Evolutionary conservation across 2,888 invertebrate species (phyloP).

Genomic region (Fragum sueziense): DNA sequence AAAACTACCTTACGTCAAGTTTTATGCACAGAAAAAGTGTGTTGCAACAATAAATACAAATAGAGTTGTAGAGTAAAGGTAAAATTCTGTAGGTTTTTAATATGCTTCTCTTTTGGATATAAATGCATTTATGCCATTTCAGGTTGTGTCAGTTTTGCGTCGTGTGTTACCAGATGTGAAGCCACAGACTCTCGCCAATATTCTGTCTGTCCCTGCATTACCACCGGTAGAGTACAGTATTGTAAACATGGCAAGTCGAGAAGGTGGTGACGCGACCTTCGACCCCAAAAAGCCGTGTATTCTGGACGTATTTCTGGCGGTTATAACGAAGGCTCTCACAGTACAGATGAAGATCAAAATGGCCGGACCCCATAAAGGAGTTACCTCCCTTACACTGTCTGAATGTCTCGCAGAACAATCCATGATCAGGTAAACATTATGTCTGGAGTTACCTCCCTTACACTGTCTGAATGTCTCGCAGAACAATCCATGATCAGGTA

Average conservation of each 20-base stretch:
- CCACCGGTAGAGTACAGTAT: slow-evolving; percentile 91
- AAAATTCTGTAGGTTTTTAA: no score
- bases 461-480: slow-evolving; percentile 83
- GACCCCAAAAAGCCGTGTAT: slow-evolving; percentile 86
- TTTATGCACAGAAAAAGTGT: no score
- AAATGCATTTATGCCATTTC: no score
- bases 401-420: slow-evolving; percentile 71
- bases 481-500: slow-evolving; percentile 58
- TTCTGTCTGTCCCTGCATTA: slow-evolving; percentile 88
- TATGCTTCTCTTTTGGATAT: no score
- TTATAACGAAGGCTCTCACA: slow-evolving; percentile 94
- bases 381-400: slow-evolving; percentile 85
- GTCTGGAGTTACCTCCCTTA: slow-evolving; percentile 83
- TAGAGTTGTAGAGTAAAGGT: no score
- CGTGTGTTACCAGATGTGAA: slow-evolving; percentile 95
- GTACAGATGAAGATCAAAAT: slow-evolving; percentile 93
- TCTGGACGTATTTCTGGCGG: slow-evolving; percentile 94
- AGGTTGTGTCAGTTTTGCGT: slow-evolving; percentile 92
- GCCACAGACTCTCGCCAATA: slow-evolving; percentile 91
- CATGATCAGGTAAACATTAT: slow-evolving; percentile 43
- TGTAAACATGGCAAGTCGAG: slow-evolving; percentile 84
- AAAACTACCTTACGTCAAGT: no score
- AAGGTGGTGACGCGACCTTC: slow-evolving; percentile 74
- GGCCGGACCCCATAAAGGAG: slow-evolving; percentile 82
- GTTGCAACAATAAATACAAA: no score